phyloP scores from a whole-genome alignment of 2,113 vertebrate species.

The Ptyas mucosa region DNA sequence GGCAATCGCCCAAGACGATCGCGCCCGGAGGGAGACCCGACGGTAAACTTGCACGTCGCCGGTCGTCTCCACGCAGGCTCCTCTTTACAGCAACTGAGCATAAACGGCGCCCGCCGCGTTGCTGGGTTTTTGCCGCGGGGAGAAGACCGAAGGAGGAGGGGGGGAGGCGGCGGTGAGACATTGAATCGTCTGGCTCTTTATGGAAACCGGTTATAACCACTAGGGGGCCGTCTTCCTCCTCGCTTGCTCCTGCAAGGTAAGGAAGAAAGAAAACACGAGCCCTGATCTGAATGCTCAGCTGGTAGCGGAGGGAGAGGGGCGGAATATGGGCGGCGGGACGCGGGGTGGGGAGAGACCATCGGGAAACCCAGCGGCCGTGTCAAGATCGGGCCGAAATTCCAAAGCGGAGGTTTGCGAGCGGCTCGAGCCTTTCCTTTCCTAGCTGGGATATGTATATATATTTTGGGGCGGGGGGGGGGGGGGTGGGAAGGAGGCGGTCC shows the following conservation, averaged over 20 bases:
- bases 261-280: fast-evolving
- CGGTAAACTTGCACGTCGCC: neutral
- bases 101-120: neutral
- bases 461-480: neutral
- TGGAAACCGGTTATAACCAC: neutral
- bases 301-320: neutral
- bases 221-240: conserved; percentile 13
- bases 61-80: neutral
- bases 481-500: neutral
- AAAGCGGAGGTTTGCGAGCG: neutral
- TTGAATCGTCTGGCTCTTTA: neutral
- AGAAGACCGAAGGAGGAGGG: neutral
- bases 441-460: neutral
- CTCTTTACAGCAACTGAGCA: neutral
- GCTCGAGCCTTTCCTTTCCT: neutral
- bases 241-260: neutral
- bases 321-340: fast-evolving
- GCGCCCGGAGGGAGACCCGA: neutral
- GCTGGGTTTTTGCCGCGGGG: neutral
- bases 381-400: neutral
- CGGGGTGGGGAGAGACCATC: neutral
- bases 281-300: conserved; percentile 17
- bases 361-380: neutral
- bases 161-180: neutral
- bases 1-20: neutral